A percentile compares a stretch with the other conserved stretches of the same genome.
Conservation (phyloP, 2,797 vertebrate species). For the Kryptolebias ocellatus region DNA sequence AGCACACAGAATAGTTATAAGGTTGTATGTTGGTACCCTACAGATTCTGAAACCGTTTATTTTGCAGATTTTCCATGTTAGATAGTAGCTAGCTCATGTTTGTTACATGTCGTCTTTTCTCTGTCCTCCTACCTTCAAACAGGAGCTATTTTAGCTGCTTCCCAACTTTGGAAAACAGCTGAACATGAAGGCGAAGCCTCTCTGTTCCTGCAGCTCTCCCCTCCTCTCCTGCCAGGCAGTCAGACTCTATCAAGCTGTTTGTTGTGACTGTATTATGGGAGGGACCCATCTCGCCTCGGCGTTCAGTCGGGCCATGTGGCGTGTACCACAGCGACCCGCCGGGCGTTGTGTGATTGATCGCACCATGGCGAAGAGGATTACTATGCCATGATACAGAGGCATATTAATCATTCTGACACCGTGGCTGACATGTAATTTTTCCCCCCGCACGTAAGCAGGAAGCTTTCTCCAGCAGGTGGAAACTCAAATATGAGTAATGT, state of each 20-base stretch:
- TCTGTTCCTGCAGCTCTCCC: constrained; percentile 7
- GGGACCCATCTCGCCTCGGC: constrained; percentile 49
- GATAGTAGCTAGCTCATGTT: no score
- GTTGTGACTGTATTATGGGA: constrained; percentile 57
- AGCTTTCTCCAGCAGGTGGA: constrained; percentile 58
- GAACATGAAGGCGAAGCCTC: background rate
- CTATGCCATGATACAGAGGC: constrained; percentile 67
- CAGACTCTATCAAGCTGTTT: constrained; percentile 61
- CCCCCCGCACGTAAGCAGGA: constrained; percentile 46
- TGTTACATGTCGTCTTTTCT: background rate
- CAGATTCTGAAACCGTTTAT: no score
- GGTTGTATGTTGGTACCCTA: no score
- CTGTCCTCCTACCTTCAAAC: background rate
- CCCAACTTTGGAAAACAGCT: constrained; percentile 1
- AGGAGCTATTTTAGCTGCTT: background rate
- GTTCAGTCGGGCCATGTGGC: constrained; percentile 9
- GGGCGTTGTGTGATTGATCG: constrained; percentile 58
- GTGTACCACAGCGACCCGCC: constrained; percentile 39
- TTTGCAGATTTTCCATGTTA: no score
- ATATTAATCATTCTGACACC: constrained; percentile 78
- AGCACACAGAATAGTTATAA: no score
- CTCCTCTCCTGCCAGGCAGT: constrained; percentile 30
- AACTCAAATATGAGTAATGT: constrained; percentile 48
- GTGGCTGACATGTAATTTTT: constrained; percentile 72
- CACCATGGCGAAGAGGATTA: constrained; percentile 57